Evolutionary conservation across 2,888 invertebrate genomes (phyloP).

Genomic region (Mylabris sibirica): DNA sequence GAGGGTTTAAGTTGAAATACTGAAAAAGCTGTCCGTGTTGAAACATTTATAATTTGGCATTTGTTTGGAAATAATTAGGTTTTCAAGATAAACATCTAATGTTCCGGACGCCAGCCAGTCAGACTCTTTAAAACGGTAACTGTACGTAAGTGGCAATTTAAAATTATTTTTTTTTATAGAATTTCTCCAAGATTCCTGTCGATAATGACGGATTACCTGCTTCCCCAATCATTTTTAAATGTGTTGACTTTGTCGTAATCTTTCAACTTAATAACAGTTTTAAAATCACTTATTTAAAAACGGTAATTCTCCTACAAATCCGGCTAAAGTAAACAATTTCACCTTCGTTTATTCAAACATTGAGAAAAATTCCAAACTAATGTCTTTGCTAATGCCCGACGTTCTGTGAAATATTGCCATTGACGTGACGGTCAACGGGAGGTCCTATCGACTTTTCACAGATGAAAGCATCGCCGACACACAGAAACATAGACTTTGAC

Average conservation of each 20-base stretch:
- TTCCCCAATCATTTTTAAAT: neutral
- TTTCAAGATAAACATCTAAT: neutral
- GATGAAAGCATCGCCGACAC: constrained; percentile 43
- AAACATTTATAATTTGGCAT: constrained; percentile 2
- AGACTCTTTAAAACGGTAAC: neutral
- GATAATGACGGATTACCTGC: constrained; percentile 11
- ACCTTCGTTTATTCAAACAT: constrained; percentile 13
- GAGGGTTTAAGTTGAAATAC: neutral
- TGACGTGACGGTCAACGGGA: constrained; percentile 47
- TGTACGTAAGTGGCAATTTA: constrained; percentile 1
- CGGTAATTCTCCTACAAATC: neutral
- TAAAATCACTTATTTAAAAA: neutral
- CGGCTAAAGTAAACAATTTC: constrained; percentile 23
- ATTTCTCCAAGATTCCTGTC: neutral
- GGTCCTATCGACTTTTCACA: constrained; percentile 21
- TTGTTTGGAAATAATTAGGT: neutral
- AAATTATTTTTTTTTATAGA: neutral
- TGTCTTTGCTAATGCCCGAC: constrained; percentile 36
- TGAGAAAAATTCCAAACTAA: constrained; percentile 26
- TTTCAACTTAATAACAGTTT: constrained; percentile 4
- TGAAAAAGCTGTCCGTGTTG: neutral
- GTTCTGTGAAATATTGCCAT: constrained; percentile 43
- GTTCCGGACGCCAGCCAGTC: constrained; percentile 6
- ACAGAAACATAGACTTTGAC: constrained; percentile 39
- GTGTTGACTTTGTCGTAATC: constrained; percentile 9